Conservation (phyloP, 2,888 invertebrate genomes). For the Andrena flavipes region DNA sequence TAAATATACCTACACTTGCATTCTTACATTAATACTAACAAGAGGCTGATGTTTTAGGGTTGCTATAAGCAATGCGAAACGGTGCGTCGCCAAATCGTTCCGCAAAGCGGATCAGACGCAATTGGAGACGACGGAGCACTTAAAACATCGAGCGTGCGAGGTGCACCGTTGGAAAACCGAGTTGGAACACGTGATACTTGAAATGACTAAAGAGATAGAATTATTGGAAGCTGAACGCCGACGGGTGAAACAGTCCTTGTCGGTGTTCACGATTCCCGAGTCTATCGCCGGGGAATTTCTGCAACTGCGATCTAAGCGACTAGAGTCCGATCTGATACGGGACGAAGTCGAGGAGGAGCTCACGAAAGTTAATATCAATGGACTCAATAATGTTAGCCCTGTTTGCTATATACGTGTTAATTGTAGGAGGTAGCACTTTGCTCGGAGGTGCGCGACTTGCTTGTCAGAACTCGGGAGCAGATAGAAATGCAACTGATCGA, state of each 20-base stretch:
- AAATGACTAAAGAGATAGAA: constrained; percentile 90
- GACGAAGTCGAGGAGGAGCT: constrained; percentile 92
- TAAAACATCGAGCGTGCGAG: constrained; percentile 89
- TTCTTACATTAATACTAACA: background rate
- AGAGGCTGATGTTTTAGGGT: constrained; percentile 55
- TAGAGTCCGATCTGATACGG: constrained; percentile 90
- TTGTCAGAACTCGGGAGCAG: constrained; percentile 88
- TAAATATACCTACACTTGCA: background rate
- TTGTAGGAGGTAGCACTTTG: constrained; percentile 89
- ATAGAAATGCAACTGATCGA: constrained; percentile 90
- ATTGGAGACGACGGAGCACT: constrained; percentile 88
- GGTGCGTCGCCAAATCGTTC: constrained; percentile 88
- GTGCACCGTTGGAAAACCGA: constrained; percentile 92
- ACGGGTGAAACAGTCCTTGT: constrained; percentile 89
- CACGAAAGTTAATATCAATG: constrained; percentile 85
- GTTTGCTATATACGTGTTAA: background rate
- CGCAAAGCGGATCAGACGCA: constrained; percentile 90
- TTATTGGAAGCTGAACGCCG: constrained; percentile 89
- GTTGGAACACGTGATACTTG: constrained; percentile 89
- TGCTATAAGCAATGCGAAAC: constrained; percentile 87
- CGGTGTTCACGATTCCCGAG: constrained; percentile 89
- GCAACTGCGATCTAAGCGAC: constrained; percentile 89
- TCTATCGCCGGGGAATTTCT: constrained; percentile 92
- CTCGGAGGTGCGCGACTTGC: constrained; percentile 88
- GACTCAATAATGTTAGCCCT: background rate